Percentiles rank a stretch among this genome's conserved stretches.
Conservation (phyloP, 1,140 invertebrate genomes). For the Ganaspis sp. region DNA sequence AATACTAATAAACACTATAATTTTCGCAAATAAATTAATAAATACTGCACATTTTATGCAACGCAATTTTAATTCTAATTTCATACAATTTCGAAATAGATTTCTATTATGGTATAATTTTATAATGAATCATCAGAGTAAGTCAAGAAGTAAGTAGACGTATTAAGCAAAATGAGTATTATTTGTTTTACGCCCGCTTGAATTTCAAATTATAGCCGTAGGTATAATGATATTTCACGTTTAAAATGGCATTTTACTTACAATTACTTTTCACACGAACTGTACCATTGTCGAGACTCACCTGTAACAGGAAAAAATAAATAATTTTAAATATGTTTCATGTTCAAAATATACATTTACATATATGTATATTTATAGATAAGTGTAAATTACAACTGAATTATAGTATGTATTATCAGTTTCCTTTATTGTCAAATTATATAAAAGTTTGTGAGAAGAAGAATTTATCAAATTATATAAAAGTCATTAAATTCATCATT, state of each 20-base stretch:
- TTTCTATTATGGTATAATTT: not conserved
- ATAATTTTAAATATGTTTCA: not conserved
- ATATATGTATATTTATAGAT: not conserved
- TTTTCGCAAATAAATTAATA: not conserved
- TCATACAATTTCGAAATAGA: not conserved
- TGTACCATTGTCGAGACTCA: not conserved
- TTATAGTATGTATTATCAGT: too few relatives aligned
- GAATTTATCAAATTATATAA: too few relatives aligned
- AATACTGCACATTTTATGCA: not conserved
- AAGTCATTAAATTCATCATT: too few relatives aligned
- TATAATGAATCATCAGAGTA: constrained; percentile 10
- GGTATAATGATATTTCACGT: not conserved
- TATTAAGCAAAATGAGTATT: not conserved
- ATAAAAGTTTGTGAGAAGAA: too few relatives aligned
- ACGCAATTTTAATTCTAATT: not conserved
- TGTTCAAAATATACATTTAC: not conserved
- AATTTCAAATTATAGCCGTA: not conserved
- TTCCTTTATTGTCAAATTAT: too few relatives aligned
- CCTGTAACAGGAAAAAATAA: constrained; percentile 18
- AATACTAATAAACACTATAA: too few relatives aligned
- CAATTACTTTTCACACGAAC: constrained; percentile 8
- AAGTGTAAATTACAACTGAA: too few relatives aligned
- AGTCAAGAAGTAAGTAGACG: constrained; percentile 5
- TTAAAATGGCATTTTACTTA: constrained; percentile 19
- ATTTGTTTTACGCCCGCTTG: not conserved